Percentiles rank a stretch among this genome's conserved stretches.
Evolutionary conservation across 2,113 vertebrate genomes (phyloP).

Genomic region (Mus pahari): DNA sequence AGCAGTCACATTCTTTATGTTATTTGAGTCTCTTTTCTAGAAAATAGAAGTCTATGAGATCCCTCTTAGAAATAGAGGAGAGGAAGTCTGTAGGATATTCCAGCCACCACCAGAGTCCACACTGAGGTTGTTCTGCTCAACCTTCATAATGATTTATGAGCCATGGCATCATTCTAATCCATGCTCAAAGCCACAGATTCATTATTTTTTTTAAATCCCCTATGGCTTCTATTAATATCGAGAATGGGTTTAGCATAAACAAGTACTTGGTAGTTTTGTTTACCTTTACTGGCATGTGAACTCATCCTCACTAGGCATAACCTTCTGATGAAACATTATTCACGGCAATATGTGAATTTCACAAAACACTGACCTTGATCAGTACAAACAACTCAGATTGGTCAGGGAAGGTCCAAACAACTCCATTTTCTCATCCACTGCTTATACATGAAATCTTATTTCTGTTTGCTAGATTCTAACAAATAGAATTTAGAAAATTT

Average conservation of each 20-base stretch:
- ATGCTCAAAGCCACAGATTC: background rate
- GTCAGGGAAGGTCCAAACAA: background rate
- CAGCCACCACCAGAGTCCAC: background rate
- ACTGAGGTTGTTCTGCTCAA: background rate
- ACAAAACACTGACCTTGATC: background rate
- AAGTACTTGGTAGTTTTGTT: conserved; percentile 11
- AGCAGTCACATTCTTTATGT: background rate
- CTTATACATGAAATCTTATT: background rate
- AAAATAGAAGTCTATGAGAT: background rate
- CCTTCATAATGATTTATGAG: background rate
- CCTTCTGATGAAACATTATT: background rate
- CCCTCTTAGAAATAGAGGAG: background rate
- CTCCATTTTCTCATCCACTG: background rate
- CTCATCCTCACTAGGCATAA: background rate
- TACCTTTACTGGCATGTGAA: background rate
- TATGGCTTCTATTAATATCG: background rate
- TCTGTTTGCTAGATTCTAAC: background rate
- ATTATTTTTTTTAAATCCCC: background rate
- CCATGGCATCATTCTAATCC: background rate
- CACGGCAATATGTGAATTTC: background rate
- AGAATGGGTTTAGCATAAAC: background rate
- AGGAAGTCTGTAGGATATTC: background rate
- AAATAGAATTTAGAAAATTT: background rate
- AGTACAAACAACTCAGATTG: background rate
- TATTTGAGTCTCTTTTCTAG: background rate